Evolutionary conservation across 2,888 invertebrate genomes (phyloP).

Genomic region (Nemapogon koenigi): DNA sequence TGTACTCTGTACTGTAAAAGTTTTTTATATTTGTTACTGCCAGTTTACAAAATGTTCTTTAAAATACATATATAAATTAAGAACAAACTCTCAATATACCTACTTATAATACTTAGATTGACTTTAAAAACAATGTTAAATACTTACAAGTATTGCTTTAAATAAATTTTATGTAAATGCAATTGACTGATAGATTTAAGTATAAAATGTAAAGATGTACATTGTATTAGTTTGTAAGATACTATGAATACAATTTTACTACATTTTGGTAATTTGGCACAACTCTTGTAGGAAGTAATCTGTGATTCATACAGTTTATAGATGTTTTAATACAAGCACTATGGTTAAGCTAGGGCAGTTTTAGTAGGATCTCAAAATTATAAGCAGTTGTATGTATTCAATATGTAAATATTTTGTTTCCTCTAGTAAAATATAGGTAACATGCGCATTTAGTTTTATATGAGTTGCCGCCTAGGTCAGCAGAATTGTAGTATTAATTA

Average conservation of each 20-base stretch:
- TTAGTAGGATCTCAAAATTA: too few species aligned
- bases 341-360: too few species aligned
- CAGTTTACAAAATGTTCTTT: too few species aligned
- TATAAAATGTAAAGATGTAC: conserved; percentile 27
- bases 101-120: background rate
- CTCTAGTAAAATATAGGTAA: too few species aligned
- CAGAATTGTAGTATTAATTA: conserved; percentile 19
- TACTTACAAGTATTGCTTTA: conserved; percentile 1
- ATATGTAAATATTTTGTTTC: too few species aligned
- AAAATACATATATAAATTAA: too few species aligned
- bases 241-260: background rate
- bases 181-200: conserved; percentile 58
- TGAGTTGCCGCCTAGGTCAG: conserved; percentile 15
- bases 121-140: background rate
- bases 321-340: too few species aligned
- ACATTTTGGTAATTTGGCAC: conserved; percentile 27
- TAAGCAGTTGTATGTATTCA: too few species aligned
- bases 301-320: too few species aligned
- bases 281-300: conserved; percentile 30
- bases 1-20: too few species aligned
- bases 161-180: conserved; percentile 3
- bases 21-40: too few species aligned
- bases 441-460: background rate
- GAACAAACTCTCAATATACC: too few species aligned
- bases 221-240: conserved; percentile 6